Conservation (phyloP, 1,140 invertebrate genomes). For the Drosophila pruinosa region DNA sequence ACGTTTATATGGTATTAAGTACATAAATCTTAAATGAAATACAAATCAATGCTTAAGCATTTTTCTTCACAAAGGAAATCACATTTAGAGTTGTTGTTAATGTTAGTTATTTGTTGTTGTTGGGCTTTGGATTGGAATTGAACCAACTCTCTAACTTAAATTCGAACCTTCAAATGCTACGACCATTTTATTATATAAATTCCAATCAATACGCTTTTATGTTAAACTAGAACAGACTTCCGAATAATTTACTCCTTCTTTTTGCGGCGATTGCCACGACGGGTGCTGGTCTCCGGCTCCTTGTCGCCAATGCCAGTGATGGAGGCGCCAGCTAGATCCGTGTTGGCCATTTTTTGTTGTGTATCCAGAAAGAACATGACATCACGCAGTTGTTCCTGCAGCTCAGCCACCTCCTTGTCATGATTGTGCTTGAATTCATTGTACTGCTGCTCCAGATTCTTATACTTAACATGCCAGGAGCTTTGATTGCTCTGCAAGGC, state of each 20-base stretch:
- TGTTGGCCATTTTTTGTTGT: constrained; percentile 85
- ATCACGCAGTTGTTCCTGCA: constrained; percentile 96
- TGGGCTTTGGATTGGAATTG: background rate
- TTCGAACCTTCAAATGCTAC: constrained; percentile 2
- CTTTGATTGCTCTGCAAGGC: constrained; percentile 91
- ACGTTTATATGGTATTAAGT: background rate
- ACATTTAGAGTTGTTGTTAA: constrained; percentile 54
- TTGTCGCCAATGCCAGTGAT: constrained; percentile 85
- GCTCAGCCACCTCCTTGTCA: constrained; percentile 90
- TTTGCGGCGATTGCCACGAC: constrained; percentile 67
- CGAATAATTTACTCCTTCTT: constrained; percentile 55
- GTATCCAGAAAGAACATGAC: constrained; percentile 98
- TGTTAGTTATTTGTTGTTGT: background rate
- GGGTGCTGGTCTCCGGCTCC: constrained; percentile 38
- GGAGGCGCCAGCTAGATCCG: constrained; percentile 86
- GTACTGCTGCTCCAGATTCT: constrained; percentile 86
- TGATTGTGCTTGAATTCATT: constrained; percentile 89
- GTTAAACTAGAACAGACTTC: background rate
- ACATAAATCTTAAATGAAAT: background rate
- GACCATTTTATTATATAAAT: constrained; percentile 1
- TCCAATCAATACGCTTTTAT: background rate
- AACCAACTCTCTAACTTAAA: constrained; percentile 9
- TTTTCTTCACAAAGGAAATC: constrained; percentile 60
- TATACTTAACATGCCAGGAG: constrained; percentile 89
- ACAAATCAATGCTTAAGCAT: constrained; percentile 1